phyloP scores from a whole-genome alignment of 1,140 invertebrate genomes.

The Drosophila nasuta region DNA sequence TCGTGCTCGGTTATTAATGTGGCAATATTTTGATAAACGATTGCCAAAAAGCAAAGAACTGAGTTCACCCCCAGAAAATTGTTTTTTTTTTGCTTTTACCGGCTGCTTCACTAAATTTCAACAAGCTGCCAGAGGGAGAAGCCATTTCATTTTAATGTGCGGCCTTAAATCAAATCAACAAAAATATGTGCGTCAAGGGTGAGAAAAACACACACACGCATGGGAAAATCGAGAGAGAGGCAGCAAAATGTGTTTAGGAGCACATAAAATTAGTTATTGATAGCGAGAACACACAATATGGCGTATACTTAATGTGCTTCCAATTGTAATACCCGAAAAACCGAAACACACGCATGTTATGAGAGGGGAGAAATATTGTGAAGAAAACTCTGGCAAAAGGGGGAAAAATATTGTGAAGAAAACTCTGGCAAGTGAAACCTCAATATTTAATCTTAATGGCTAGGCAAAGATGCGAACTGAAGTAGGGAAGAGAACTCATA shows the following conservation, averaged over 20 bases:
- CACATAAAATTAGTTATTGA: slow-evolving; percentile 49
- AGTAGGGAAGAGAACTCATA: not conserved
- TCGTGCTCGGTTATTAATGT: slow-evolving; percentile 35
- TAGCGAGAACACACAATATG: slow-evolving; percentile 41
- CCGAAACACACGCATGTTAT: not conserved
- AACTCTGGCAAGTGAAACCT: not conserved
- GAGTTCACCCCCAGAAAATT: slow-evolving; percentile 1
- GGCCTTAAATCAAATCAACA: slow-evolving; percentile 71
- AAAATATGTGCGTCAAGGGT: slow-evolving; percentile 35
- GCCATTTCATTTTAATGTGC: slow-evolving; percentile 63
- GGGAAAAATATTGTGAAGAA: not conserved
- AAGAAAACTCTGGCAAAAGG: not conserved
- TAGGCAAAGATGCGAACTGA: not conserved
- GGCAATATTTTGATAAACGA: slow-evolving; percentile 54
- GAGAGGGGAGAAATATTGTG: not conserved
- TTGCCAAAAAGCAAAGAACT: slow-evolving; percentile 6
- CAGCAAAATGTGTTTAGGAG: slow-evolving; percentile 14
- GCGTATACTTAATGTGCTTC: slow-evolving; percentile 52
- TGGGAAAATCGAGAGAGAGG: slow-evolving; percentile 3
- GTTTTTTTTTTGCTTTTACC: slow-evolving; percentile 14
- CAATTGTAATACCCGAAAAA: slow-evolving; percentile 22
- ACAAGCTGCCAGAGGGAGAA: slow-evolving; percentile 39
- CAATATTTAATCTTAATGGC: slow-evolving; percentile 3
- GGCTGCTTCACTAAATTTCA: slow-evolving; percentile 38
- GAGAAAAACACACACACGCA: slow-evolving; percentile 38